Percentiles rank a stretch among this genome's conserved stretches.
Conservation (phyloP, 2,113 vertebrate genomes). For the Puffinus mauretanicus region DNA sequence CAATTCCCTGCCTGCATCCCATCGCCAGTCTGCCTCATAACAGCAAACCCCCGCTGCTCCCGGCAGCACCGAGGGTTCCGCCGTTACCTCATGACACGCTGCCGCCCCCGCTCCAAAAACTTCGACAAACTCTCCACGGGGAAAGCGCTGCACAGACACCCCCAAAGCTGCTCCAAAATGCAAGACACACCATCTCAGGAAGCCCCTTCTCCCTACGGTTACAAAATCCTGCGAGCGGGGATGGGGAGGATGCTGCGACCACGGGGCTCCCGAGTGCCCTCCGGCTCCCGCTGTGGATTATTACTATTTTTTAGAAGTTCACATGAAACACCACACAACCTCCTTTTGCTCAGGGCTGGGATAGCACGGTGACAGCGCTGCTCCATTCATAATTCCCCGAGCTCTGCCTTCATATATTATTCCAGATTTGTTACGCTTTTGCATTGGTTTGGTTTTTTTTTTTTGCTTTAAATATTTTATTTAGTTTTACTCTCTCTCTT, state of each 20-base stretch:
- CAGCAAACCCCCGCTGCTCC: not conserved
- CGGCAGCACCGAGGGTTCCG: not conserved
- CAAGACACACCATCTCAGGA: rapidly evolving
- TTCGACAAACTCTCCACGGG: rapidly evolving
- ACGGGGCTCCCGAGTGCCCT: rapidly evolving
- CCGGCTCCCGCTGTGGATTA: not conserved
- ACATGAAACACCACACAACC: not conserved
- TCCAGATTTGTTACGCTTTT: not conserved
- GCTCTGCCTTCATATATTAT: not conserved
- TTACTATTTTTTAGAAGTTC: not conserved
- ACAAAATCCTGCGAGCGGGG: not conserved
- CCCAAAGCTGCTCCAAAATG: not conserved
- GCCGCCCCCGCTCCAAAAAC: not conserved
- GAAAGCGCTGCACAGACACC: not conserved
- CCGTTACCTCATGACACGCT: rapidly evolving
- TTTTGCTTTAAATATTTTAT: not conserved
- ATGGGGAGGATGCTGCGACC: rapidly evolving
- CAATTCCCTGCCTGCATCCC: not conserved
- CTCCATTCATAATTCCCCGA: not conserved
- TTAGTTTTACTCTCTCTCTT: not conserved
- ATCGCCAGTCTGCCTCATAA: rapidly evolving
- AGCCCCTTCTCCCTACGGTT: rapidly evolving
- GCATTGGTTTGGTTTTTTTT: not conserved
- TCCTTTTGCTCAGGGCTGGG: not conserved
- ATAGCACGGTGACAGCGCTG: rapidly evolving